Evolutionary conservation across 2,797 vertebrate species (phyloP).

Genomic region (Malurus splendens): DNA sequence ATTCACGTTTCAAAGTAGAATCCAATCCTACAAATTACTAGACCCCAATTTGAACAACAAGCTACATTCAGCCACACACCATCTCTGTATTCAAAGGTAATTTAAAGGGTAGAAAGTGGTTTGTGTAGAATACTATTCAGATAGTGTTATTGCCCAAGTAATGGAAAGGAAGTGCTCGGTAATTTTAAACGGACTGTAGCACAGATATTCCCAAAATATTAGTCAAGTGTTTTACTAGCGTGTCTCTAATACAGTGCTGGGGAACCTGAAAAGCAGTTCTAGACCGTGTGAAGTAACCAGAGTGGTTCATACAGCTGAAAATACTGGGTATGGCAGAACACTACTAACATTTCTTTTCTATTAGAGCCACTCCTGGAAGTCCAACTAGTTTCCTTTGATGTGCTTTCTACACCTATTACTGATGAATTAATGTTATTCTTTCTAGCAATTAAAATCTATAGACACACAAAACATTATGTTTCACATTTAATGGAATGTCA

Average conservation of each 20-base stretch:
- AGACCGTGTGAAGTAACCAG: neutral
- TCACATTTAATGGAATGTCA: conserved; percentile 64
- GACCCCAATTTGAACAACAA: neutral
- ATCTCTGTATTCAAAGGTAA: neutral
- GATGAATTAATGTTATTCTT: neutral
- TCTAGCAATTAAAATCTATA: conserved; percentile 21
- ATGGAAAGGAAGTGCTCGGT: neutral
- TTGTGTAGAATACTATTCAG: neutral
- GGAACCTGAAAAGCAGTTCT: neutral
- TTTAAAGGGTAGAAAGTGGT: neutral
- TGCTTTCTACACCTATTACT: conserved; percentile 2
- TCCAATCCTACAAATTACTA: neutral
- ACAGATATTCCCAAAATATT: neutral
- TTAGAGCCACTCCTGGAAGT: neutral
- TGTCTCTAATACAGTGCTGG: neutral
- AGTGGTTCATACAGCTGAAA: neutral
- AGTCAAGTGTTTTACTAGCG: neutral
- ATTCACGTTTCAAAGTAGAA: neutral
- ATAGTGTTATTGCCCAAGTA: neutral
- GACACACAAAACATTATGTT: conserved; percentile 31
- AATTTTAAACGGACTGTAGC: neutral
- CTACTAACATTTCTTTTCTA: neutral
- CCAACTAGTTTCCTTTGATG: neutral
- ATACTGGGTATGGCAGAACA: neutral
- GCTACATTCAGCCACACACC: neutral